Percentiles rank a stretch among this genome's conserved stretches.
These are phyloP conservation scores for Graphium colonna DNA, from an alignment of 2,888 invertebrate species.

Conservation along the genomic window DNA sequence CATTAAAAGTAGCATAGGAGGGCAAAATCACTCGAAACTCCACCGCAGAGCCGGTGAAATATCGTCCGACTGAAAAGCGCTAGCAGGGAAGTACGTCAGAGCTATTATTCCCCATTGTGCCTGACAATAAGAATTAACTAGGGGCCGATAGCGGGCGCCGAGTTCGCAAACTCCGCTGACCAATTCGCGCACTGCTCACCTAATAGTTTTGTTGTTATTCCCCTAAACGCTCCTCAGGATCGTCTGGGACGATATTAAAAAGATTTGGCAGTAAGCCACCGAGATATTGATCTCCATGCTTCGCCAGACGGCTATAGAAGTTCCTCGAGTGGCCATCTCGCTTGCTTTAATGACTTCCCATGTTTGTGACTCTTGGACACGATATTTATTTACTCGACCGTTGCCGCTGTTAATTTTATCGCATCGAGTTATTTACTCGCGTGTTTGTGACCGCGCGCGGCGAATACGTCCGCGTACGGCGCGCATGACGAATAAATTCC, in stretches of 20 bases:
- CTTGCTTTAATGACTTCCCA: constrained; percentile 76
- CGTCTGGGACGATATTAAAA: constrained; percentile 76
- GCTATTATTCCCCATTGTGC: constrained; percentile 67
- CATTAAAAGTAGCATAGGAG: constrained; percentile 70
- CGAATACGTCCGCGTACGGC: constrained; percentile 31
- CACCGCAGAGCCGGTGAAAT: constrained; percentile 52
- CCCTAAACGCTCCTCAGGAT: constrained; percentile 69
- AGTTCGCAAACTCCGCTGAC: constrained; percentile 49
- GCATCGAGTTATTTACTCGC: constrained; percentile 38
- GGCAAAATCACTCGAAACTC: constrained; percentile 59
- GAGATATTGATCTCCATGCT: constrained; percentile 78
- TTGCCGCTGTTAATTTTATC: constrained; percentile 51
- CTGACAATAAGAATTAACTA: constrained; percentile 71
- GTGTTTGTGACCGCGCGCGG: constrained; percentile 34
- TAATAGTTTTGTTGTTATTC: constrained; percentile 78
- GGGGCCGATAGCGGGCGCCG: constrained; percentile 43
- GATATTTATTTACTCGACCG: constrained; percentile 61
- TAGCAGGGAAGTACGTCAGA: constrained; percentile 49
- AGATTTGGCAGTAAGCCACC: constrained; percentile 76
- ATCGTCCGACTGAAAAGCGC: constrained; percentile 66
- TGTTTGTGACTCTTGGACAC: constrained; percentile 66
- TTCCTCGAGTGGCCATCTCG: constrained; percentile 67
- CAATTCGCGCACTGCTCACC: constrained; percentile 66
- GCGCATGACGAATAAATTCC: constrained; percentile 38
- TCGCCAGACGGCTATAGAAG: constrained; percentile 71